A percentile compares a stretch with the other conserved stretches of the same genome.
phyloP scores from a whole-genome alignment of 2,888 invertebrate species.

The Fragum whitleyi region DNA sequence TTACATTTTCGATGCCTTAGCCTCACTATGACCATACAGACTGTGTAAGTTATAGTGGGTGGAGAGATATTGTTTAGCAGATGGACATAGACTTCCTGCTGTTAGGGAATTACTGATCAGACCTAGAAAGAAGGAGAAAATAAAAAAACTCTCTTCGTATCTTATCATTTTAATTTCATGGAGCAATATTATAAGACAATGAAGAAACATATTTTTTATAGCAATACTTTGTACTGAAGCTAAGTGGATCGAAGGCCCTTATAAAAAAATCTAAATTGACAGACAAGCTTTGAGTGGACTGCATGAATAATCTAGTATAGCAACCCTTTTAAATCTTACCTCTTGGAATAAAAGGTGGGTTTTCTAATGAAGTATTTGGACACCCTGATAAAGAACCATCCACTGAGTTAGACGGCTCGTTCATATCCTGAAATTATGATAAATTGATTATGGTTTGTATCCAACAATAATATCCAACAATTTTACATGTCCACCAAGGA shows the following conservation, averaged over 20 bases:
- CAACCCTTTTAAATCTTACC: constrained; percentile 84
- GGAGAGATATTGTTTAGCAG: constrained; percentile 74
- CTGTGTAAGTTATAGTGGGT: constrained; percentile 82
- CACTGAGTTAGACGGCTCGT: constrained; percentile 84
- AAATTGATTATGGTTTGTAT: too few species aligned
- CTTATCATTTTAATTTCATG: too few species aligned
- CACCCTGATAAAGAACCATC: constrained; percentile 81
- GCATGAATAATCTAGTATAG: too few species aligned
- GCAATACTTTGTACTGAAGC: too few species aligned
- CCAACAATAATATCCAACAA: too few species aligned
- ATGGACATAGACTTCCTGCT: constrained; percentile 77
- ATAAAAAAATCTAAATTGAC: too few species aligned
- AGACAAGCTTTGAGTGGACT: too few species aligned
- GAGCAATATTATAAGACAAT: too few species aligned
- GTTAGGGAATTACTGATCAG: constrained; percentile 8
- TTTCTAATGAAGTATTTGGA: constrained; percentile 74
- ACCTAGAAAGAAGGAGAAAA: constrained; percentile 12
- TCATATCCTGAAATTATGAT: constrained; percentile 83
- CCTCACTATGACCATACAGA: constrained; percentile 79
- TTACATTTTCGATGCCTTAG: constrained; percentile 71
- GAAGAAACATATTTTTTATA: too few species aligned
- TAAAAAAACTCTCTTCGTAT: too few species aligned
- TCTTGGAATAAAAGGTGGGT: constrained; percentile 82
- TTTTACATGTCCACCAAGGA: too few species aligned
- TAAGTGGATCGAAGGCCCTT: too few species aligned